Conservation (phyloP, 2,797 vertebrate genomes). For the Microcaecilia unicolor region DNA sequence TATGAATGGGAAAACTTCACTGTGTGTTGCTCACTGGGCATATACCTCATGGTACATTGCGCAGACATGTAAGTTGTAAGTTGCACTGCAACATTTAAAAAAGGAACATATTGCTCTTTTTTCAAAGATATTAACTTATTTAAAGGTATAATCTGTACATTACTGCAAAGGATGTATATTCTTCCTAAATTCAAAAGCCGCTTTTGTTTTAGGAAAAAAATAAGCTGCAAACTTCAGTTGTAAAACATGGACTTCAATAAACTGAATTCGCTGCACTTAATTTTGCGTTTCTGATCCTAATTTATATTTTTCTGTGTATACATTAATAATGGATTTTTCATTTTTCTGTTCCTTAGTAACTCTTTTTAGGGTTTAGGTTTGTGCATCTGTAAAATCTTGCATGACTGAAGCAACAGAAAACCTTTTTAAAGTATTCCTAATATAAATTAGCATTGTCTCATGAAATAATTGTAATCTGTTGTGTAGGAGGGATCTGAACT, state of each 20-base stretch:
- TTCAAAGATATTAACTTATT: conserved; percentile 86
- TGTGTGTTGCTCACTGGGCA: conserved; percentile 84
- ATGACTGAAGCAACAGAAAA: too few species aligned
- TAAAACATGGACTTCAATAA: conserved; percentile 83
- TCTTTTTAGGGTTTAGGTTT: too few species aligned
- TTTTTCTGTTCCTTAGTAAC: too few species aligned
- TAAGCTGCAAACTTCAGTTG: conserved; percentile 53
- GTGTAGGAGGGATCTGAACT: too few species aligned
- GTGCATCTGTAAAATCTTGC: too few species aligned
- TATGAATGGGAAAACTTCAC: conserved; percentile 74
- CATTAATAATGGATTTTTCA: too few species aligned
- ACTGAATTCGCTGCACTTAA: conserved; percentile 78
- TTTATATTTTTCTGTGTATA: too few species aligned
- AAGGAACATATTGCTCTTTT: conserved; percentile 91
- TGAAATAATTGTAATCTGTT: too few species aligned
- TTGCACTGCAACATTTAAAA: conserved; percentile 96
- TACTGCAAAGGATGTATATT: conserved; percentile 81
- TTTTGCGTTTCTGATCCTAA: not conserved
- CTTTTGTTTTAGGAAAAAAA: conserved; percentile 65
- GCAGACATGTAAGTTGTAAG: conserved; percentile 90
- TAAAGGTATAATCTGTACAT: conserved; percentile 71
- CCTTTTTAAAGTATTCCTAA: too few species aligned
- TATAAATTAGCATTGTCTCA: too few species aligned
- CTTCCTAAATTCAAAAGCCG: conserved; percentile 77
- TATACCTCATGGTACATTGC: conserved; percentile 86